These are phyloP conservation scores for Thunnus maccoyii DNA, from an alignment of 2,113 vertebrate species.

Conservation along the genomic window DNA sequence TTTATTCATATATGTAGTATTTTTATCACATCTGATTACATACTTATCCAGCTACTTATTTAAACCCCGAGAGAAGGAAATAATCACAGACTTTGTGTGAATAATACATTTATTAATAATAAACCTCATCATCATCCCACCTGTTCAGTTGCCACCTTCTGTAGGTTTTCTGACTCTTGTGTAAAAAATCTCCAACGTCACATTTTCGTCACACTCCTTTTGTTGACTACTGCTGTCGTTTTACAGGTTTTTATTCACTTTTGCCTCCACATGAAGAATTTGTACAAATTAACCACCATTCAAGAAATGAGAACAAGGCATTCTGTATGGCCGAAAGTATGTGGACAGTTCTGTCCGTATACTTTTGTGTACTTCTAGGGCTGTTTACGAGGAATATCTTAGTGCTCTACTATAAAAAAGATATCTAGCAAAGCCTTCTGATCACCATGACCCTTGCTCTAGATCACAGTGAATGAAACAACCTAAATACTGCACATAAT, in stretches of 20 bases:
- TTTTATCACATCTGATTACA: neutral
- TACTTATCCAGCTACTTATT: neutral
- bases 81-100: neutral
- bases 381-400: neutral
- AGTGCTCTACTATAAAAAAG: no score
- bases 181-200: no score
- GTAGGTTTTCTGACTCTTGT: no score
- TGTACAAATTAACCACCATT: neutral
- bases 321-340: no score
- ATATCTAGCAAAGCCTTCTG: no score
- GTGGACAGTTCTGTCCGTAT: neutral
- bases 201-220: neutral
- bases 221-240: neutral
- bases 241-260: neutral
- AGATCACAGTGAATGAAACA: no score
- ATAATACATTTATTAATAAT: neutral
- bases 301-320: neutral
- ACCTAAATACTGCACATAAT: no score
- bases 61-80: neutral
- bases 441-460: no score
- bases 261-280: neutral
- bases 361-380: neutral
- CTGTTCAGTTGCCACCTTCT: no score
- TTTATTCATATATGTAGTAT: neutral
- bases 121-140: no score